Evolutionary conservation across 2,888 invertebrate genomes (phyloP).

Genomic region (Plebejus anna): DNA sequence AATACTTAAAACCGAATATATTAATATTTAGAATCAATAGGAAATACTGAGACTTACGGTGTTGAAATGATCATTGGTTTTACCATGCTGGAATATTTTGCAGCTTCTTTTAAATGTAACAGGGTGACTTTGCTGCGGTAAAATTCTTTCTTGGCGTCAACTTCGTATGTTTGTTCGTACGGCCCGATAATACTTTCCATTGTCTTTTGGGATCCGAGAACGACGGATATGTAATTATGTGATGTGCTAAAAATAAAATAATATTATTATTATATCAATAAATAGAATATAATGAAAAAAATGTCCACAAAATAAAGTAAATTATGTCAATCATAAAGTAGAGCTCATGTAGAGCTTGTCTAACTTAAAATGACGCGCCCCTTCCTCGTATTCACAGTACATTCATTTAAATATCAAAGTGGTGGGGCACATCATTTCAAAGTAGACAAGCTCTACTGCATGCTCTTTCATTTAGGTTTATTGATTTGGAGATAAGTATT

Average conservation of each 20-base stretch:
- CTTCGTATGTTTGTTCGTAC: conserved; percentile 83
- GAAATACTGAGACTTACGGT: conserved; percentile 55
- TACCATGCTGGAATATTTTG: conserved; percentile 81
- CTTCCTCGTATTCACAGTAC: no score
- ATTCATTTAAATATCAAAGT: no score
- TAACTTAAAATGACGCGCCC: no score
- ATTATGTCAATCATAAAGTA: no score
- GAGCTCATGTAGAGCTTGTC: no score
- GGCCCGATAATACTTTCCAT: conserved; percentile 81
- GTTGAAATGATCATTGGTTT: conserved; percentile 81
- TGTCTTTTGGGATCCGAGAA: conserved; percentile 84
- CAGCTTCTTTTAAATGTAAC: conserved; percentile 81
- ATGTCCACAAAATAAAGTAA: no score
- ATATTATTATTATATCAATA: not conserved
- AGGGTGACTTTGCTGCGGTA: conserved; percentile 81
- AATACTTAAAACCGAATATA: conserved; percentile 27
- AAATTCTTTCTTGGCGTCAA: conserved; percentile 80
- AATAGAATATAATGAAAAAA: no score
- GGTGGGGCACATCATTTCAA: no score
- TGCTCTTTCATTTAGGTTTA: no score
- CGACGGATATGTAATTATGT: conserved; percentile 80
- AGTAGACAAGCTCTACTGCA: no score
- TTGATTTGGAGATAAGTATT: not conserved
- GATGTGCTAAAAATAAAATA: conserved; percentile 63
- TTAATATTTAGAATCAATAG: conserved; percentile 1